phyloP scores from a whole-genome alignment of 2,797 vertebrate genomes.

The Argya squamiceps region DNA sequence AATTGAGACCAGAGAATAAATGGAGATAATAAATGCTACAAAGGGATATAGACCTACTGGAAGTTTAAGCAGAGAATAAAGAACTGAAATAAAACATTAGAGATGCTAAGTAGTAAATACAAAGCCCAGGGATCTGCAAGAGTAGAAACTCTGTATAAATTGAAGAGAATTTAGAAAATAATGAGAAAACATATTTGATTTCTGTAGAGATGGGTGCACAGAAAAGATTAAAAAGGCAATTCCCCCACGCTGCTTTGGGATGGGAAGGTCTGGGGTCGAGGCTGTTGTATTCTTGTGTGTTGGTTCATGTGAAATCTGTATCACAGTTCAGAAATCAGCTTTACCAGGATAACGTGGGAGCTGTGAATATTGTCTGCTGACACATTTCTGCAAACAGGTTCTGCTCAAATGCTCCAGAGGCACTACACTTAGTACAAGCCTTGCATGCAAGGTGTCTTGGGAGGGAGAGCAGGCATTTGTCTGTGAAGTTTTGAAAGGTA shows the following conservation, averaged over 20 bases:
- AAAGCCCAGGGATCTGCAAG: background rate
- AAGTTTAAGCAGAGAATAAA: background rate
- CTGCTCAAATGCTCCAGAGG: background rate
- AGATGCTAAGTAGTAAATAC: background rate
- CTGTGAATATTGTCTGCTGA: constrained; percentile 1
- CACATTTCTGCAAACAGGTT: background rate
- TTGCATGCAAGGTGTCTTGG: background rate
- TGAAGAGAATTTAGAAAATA: background rate
- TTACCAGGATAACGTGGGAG: background rate
- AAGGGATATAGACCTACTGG: background rate
- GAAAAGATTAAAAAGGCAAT: background rate
- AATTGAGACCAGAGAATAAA: background rate
- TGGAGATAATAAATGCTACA: background rate
- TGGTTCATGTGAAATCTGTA: background rate
- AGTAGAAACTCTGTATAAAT: background rate
- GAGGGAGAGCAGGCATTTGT: background rate
- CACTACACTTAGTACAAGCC: background rate
- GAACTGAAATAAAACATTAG: background rate
- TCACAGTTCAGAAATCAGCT: background rate
- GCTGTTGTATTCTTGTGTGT: background rate
- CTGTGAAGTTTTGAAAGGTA: background rate
- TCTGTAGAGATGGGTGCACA: background rate
- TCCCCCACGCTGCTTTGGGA: background rate
- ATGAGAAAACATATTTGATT: background rate
- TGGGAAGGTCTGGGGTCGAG: accelerated